Conservation (phyloP, 2,888 invertebrate species). For the Ariolimax columbianus region DNA sequence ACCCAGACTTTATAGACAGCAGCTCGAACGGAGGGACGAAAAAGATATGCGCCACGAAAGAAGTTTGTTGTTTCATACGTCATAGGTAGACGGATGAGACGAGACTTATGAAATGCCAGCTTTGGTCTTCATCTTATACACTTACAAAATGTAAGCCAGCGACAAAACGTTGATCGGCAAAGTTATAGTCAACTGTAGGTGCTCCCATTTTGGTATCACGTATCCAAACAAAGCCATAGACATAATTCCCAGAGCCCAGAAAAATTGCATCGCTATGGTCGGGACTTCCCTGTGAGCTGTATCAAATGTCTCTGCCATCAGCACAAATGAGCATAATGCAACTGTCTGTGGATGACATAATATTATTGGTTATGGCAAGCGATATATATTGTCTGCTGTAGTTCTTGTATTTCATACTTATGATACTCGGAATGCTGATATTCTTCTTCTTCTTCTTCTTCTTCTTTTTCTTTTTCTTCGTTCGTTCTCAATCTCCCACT, state of each 20-base stretch:
- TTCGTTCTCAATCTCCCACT: too few relatives aligned
- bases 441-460: too few relatives aligned
- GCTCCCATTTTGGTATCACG: slow-evolving; percentile 66
- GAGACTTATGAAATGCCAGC: too few relatives aligned
- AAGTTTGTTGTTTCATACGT: too few relatives aligned
- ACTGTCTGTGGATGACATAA: slow-evolving; percentile 60
- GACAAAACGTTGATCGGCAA: slow-evolving; percentile 61
- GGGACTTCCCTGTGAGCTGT: slow-evolving; percentile 62
- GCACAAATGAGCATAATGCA: slow-evolving; percentile 66
- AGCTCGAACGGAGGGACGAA: too few relatives aligned
- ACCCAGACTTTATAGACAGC: too few relatives aligned
- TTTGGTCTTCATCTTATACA: not conserved
- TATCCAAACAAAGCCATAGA: slow-evolving; percentile 66
- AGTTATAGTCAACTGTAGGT: slow-evolving; percentile 66
- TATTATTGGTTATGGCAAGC: not conserved
- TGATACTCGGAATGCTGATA: too few relatives aligned
- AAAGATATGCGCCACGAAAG: too few relatives aligned
- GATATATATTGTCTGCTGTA: not conserved
- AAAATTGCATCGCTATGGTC: slow-evolving; percentile 65
- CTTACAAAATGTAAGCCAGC: slow-evolving; percentile 65
- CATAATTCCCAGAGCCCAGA: slow-evolving; percentile 70
- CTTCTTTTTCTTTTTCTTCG: too few relatives aligned
- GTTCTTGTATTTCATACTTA: too few relatives aligned
- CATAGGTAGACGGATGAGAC: too few relatives aligned
- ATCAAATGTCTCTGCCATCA: slow-evolving; percentile 69